Base-by-base conservation (phyloP, 1,140 invertebrate genomes). In the Drosophila varians region DNA sequence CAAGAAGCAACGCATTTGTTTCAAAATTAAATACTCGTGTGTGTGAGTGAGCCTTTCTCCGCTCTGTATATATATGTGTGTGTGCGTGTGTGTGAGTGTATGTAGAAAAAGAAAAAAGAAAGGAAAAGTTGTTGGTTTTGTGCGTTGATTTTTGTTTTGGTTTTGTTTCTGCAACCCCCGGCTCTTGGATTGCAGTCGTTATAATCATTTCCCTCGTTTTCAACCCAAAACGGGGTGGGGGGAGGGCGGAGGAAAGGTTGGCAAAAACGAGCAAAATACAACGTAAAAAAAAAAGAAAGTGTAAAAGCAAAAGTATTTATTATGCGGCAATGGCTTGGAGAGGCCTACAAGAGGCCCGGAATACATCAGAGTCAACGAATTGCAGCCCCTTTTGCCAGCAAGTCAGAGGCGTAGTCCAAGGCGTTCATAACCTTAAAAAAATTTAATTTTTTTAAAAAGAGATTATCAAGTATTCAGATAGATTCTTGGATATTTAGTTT, bases 271-370 rank as follows among this genome's bases (percentile, higher is more conserved):
- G 3, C 11, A 16, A 18, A 4, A 11, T 6, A 12, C 7, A 36
- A 36, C 1, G 8, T 2, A 5, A 9, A 19, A 53, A 80, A 79
- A 82, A 82, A 83, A 76, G 78, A 82, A 82, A 82, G 78, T 82
- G 80, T 84, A 84, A 84, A 79, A 86, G 80, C 80, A 86, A 84
- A 84, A 86, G 79, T 86, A 86, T 84, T 86, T 84, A 73, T 72
- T 69, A 68, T 79, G 75, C 75, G 60, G 66, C 78, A 83, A 83
- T 65, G 74, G 74, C 75, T 71, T 57, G 77, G 45, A 61, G 56
- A 57, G 51, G 54, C 68, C 60, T 60, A 68, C 46, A 68, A 68
- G 64, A 68, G 36, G 46, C 60, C 40, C 28, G 47, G 26, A 68
- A 53, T 53, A 66, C 61, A 66, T 68, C 64, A 68, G 62, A 66